phyloP scores from a whole-genome alignment of 2,888 invertebrate species.

The Disparrhopalites patrizii region DNA sequence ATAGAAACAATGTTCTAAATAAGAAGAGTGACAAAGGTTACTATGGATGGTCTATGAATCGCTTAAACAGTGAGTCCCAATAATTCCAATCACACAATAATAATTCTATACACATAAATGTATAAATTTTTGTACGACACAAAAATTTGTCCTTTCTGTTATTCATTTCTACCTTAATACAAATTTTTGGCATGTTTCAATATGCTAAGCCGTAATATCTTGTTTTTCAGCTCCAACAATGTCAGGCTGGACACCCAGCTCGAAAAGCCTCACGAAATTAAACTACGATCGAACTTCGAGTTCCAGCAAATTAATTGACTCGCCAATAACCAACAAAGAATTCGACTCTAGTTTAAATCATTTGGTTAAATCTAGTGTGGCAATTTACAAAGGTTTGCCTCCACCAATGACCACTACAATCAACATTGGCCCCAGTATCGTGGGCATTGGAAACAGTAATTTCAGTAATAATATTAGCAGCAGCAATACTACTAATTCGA shows the following conservation, averaged over 20 bases:
- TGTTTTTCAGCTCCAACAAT: conserved; percentile 14
- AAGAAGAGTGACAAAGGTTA: conserved; percentile 27
- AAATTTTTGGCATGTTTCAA: too few species aligned
- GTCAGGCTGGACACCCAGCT: conserved; percentile 26
- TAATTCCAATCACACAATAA: neutral
- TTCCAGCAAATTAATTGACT: conserved; percentile 24
- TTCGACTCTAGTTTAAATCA: conserved; percentile 13
- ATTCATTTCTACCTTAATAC: neutral
- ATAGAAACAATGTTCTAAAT: conserved; percentile 24
- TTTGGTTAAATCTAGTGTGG: conserved; percentile 22
- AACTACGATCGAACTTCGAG: conserved; percentile 23
- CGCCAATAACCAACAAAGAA: conserved; percentile 11
- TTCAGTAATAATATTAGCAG: neutral
- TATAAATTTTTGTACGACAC: too few species aligned
- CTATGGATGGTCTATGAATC: conserved; percentile 28
- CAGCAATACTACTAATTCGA: conserved; percentile 1
- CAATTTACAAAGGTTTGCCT: conserved; percentile 21
- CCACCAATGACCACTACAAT: conserved; percentile 14
- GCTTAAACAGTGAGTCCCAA: conserved; percentile 7
- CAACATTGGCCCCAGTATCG: neutral
- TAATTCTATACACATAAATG: too few species aligned
- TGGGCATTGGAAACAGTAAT: too few species aligned
- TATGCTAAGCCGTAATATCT: too few species aligned
- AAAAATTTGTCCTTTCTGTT: too few species aligned
- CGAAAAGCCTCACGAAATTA: conserved; percentile 26